Conservation (phyloP, 2,888 invertebrate genomes). For the Drosophila nigricruria region DNA sequence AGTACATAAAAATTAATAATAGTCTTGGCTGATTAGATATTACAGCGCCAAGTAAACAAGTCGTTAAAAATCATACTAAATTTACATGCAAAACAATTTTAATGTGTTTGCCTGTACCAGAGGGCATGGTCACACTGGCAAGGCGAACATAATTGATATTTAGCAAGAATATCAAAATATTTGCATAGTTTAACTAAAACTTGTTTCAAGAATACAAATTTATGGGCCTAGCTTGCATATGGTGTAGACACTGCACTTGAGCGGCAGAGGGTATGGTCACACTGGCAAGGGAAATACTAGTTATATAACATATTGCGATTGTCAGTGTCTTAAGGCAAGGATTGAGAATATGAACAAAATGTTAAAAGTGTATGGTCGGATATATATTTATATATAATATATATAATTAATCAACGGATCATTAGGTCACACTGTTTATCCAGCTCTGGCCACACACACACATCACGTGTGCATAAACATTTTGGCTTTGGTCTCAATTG, state of each 20-base stretch:
- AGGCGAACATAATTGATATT: slow-evolving; percentile 10
- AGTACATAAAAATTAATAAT: slow-evolving; percentile 31
- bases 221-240: neutral
- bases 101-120: slow-evolving; percentile 16
- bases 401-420: neutral
- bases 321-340: neutral
- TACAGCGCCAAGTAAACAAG: slow-evolving; percentile 47
- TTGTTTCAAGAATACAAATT: neutral
- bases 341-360: neutral
- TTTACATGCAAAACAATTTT: slow-evolving; percentile 38
- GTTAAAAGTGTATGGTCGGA: neutral
- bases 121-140: slow-evolving; percentile 20
- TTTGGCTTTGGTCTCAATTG: slow-evolving; percentile 29
- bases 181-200: neutral
- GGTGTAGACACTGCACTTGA: neutral
- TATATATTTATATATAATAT: neutral
- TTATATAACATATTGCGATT: too few species aligned
- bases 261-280: neutral
- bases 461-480: slow-evolving; percentile 7
- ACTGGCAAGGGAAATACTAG: neutral
- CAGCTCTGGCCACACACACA: neutral
- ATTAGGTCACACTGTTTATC: slow-evolving; percentile 14
- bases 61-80: slow-evolving; percentile 30
- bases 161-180: slow-evolving; percentile 1
- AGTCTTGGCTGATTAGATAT: slow-evolving; percentile 57